phyloP scores from a whole-genome alignment of 92 coral and sea anemone genomes.

The Siderastrea siderea region DNA sequence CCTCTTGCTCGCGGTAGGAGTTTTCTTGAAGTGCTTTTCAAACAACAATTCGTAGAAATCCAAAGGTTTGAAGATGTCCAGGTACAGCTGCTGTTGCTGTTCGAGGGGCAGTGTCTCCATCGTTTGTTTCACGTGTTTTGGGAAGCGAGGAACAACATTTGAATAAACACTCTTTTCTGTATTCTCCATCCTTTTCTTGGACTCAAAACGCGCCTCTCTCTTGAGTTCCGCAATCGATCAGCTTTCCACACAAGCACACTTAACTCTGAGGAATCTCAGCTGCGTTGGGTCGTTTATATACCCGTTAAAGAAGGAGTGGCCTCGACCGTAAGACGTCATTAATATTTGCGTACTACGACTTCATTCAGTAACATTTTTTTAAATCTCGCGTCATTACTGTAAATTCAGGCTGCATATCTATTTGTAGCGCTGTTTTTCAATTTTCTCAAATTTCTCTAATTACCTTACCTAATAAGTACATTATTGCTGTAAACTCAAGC shows the following conservation, averaged over 20 bases:
- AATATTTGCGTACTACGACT: no score
- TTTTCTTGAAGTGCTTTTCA: neutral
- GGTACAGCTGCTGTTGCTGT: neutral
- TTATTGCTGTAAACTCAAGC: neutral
- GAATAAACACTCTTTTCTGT: neutral
- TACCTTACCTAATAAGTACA: neutral
- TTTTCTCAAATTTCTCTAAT: neutral
- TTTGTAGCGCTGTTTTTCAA: neutral
- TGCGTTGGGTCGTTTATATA: no score
- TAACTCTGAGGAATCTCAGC: no score
- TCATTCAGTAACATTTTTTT: no score
- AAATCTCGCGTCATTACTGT: no score
- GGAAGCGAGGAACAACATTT: neutral
- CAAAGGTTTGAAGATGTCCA: slow-evolving; percentile 14
- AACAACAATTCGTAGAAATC: slow-evolving; percentile 5
- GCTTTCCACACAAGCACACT: no score
- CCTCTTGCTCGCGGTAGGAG: neutral
- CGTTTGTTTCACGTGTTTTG: neutral
- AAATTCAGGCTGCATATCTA: neutral
- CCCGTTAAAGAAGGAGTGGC: no score
- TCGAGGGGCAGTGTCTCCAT: neutral
- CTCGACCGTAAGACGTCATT: no score
- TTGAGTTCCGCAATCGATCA: no score
- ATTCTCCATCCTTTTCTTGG: neutral
- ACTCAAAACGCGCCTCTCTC: no score